Conservation (phyloP, 2,888 invertebrate genomes). For the Timema podura region DNA sequence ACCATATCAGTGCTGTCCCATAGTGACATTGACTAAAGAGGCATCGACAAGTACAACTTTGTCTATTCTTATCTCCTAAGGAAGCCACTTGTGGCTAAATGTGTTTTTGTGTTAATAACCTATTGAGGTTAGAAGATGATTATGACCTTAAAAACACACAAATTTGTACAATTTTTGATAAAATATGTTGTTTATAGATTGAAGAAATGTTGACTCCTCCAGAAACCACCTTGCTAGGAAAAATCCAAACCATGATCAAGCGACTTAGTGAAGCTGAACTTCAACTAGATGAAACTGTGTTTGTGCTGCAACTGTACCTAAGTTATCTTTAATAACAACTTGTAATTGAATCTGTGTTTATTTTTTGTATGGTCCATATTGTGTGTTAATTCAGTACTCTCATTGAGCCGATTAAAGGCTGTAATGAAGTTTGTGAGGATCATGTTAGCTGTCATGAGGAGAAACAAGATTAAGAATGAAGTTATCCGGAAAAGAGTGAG, state of each 20-base stretch:
- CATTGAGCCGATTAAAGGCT: no score
- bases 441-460: no score
- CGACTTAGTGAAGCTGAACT: conserved; percentile 74
- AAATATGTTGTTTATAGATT: conserved; percentile 52
- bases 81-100: no score
- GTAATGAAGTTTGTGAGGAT: no score
- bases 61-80: no score
- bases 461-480: no score
- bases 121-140: background rate
- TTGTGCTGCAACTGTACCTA: conserved; percentile 74
- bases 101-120: no score
- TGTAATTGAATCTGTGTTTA: conserved; percentile 2
- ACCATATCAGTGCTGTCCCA: no score
- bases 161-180: background rate
- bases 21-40: no score
- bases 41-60: no score
- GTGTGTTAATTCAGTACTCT: no score
- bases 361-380: background rate
- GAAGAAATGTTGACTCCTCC: conserved; percentile 84
- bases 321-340: conserved; percentile 43
- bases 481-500: no score
- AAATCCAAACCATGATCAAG: conserved; percentile 69
- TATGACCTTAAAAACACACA: background rate
- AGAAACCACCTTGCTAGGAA: conserved; percentile 69
- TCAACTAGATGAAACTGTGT: conserved; percentile 76